Percentiles rank a stretch among this genome's conserved stretches.
Conservation (phyloP, 2,113 vertebrate species). For the Anseranas semipalmata region DNA sequence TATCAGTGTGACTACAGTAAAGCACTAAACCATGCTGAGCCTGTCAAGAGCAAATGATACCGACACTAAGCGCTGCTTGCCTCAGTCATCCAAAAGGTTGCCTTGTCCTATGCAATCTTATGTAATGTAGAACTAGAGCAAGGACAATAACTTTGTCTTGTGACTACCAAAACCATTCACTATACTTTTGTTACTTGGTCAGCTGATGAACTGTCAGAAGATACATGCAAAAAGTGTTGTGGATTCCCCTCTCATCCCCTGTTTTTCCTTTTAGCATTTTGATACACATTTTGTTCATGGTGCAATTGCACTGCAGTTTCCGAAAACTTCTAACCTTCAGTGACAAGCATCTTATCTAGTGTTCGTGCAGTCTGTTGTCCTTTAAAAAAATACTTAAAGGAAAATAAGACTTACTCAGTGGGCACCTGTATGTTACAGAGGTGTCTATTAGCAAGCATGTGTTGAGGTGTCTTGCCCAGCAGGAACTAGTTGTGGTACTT, state of each 20-base stretch:
- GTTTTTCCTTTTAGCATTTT: not conserved
- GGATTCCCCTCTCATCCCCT: not conserved
- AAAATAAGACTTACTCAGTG: not conserved
- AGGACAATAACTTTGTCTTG: not conserved
- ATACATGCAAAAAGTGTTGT: not conserved
- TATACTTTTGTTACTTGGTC: not conserved
- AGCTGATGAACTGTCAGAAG: not conserved
- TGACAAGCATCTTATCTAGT: not conserved
- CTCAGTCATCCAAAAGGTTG: constrained; percentile 25
- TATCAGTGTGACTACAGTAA: not conserved
- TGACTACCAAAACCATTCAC: not conserved
- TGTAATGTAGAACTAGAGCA: not conserved
- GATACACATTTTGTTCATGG: accelerated
- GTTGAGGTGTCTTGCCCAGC: not conserved
- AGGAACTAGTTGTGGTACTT: not conserved
- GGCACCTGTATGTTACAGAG: not conserved
- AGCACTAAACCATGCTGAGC: not conserved
- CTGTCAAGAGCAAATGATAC: not conserved
- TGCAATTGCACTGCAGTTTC: not conserved
- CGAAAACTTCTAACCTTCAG: not conserved
- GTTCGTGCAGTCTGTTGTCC: not conserved
- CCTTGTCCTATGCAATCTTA: constrained; percentile 46
- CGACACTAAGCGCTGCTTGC: not conserved
- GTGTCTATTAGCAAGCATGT: not conserved
- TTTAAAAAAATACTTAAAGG: not conserved